phyloP scores from a whole-genome alignment of 2,888 invertebrate species.

The Acanthoscelides obtectus region DNA sequence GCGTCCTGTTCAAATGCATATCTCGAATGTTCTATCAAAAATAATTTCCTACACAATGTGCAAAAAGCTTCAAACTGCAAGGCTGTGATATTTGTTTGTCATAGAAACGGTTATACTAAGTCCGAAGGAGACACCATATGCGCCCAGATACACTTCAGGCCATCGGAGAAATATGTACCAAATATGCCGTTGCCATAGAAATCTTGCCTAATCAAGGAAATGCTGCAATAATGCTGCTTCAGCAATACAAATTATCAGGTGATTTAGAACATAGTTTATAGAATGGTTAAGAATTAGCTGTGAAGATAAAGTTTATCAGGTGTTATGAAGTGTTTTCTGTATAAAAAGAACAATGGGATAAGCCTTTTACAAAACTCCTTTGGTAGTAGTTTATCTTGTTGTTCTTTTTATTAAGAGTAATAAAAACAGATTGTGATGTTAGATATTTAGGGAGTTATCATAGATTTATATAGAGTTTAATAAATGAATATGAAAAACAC shows the following conservation, averaged over 20 bases:
- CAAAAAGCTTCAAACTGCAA: background rate
- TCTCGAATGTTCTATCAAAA: background rate
- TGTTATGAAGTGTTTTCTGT: too few species aligned
- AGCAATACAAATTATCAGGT: background rate
- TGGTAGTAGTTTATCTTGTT: background rate
- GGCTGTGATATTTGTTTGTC: conserved; percentile 18
- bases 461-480: background rate
- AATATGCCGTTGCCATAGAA: conserved; percentile 37
- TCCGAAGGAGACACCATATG: conserved; percentile 56
- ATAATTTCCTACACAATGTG: background rate
- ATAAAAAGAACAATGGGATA: background rate
- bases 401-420: background rate
- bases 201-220: background rate
- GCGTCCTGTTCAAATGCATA: conserved; percentile 4
- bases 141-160: conserved; percentile 58
- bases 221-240: background rate
- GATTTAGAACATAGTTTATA: background rate
- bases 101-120: conserved; percentile 58
- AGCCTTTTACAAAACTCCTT: background rate
- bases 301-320: background rate
- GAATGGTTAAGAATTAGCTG: background rate
- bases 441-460: background rate
- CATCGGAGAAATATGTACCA: conserved; percentile 60
- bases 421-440: background rate
- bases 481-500: background rate